Percentiles rank a stretch among this genome's conserved stretches.
Evolutionary conservation across 2,797 vertebrate genomes (phyloP).

Genomic region (Chaetodon trifasciatus): DNA sequence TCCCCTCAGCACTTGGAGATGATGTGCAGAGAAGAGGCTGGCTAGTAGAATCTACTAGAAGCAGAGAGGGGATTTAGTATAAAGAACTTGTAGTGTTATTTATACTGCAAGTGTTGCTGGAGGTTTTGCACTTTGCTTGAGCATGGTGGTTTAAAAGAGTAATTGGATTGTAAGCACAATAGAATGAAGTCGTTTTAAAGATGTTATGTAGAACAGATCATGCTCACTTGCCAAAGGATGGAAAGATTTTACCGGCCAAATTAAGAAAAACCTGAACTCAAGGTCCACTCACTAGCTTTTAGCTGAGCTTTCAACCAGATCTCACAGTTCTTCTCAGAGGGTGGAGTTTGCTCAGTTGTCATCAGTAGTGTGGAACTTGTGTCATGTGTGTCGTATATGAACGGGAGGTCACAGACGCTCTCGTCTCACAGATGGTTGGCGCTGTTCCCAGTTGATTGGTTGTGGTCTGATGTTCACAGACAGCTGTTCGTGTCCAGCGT

Average conservation of each 20-base stretch:
- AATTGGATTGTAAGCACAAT: background rate
- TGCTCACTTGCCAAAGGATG: background rate
- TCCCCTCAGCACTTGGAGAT: background rate
- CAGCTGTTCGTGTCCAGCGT: conserved; percentile 16
- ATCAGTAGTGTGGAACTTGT: background rate
- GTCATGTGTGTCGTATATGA: background rate
- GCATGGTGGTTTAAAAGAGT: background rate
- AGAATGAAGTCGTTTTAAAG: too few relatives aligned
- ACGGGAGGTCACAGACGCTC: background rate
- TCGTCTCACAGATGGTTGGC: background rate
- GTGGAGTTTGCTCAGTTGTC: background rate
- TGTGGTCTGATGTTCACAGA: conserved; percentile 7
- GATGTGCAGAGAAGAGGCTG: background rate
- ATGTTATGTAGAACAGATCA: background rate
- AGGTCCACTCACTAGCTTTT: background rate
- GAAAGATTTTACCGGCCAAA: background rate
- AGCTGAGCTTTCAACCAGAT: background rate
- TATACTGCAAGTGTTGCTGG: background rate
- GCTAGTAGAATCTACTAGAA: background rate
- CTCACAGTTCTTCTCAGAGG: background rate
- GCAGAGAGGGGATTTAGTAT: background rate
- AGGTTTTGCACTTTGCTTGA: background rate
- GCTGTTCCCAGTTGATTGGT: background rate
- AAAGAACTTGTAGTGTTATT: background rate
- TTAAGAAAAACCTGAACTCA: too few relatives aligned